Evolutionary conservation across 2,888 invertebrate genomes (phyloP), one percentile per base, ranked within the genome.

Genomic region (Nephrocerus scutellatus): DNA sequence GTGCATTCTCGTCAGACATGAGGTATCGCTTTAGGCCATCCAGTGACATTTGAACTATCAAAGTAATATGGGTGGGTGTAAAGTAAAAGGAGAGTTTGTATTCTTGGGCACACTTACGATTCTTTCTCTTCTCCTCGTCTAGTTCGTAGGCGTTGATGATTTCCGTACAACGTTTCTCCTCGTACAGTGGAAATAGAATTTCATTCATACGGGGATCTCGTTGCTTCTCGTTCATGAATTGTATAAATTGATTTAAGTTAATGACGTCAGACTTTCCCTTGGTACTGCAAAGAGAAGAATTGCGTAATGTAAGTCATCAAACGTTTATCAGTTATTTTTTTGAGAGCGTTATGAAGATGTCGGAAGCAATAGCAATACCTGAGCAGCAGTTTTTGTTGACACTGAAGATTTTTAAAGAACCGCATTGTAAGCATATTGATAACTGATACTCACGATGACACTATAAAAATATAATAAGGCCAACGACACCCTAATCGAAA

Each of bases 1-100:
- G 97, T 0, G 97, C 95, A 72, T 99, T 99, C 72, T 99, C 98
- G 68, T 99, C 98, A 0, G 97, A 97, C 95, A 99, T 98, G 51
- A 98, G 77, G 73, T 97, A 98, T 44, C 96, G 83, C 70, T 96
- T 92, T 53, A 98, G 80, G 23, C 97, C 97, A 69, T 97, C 96
- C 68, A 95, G 84, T 43, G 89, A 88, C 51, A 97, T 72, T 66
- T 82, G 77, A 66, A 80, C 86, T 87, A 68, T 35, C 68, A 66
- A 15, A 46, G 44, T 44, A 39, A 48, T 10, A 36, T 28, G n/a
- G n/a, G n/a, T n/a, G n/a, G n/a, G n/a, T n/a, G n/a, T n/a, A n/a
- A n/a, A n/a, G n/a, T n/a, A n/a, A n/a, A n/a, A n/a, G n/a, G n/a
- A n/a, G n/a, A n/a, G n/a, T n/a, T n/a, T n/a, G n/a, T n/a, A n/a